Evolutionary conservation across 2,113 vertebrate species (phyloP).

Genomic region (Urocynchramus pylzowi): DNA sequence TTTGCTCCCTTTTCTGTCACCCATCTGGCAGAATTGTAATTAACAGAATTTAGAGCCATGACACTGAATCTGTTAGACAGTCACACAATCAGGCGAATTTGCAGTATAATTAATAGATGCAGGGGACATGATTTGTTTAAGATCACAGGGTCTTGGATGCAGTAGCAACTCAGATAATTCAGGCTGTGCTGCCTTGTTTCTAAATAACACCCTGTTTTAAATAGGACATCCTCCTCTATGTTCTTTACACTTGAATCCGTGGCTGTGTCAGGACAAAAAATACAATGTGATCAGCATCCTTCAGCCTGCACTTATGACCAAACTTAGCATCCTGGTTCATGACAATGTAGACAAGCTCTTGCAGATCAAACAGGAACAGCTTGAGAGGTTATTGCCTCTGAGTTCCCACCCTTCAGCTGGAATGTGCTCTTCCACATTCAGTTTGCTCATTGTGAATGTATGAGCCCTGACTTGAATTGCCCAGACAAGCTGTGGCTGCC

Average conservation of each 20-base stretch:
- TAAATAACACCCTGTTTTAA: background rate
- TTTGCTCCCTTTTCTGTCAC: background rate
- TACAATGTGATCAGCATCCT: background rate
- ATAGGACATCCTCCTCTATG: background rate
- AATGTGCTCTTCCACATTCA: background rate
- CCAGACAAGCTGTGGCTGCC: background rate
- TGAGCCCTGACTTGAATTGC: too few relatives aligned
- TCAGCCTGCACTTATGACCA: background rate
- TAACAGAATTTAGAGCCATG: background rate
- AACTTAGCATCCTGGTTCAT: background rate
- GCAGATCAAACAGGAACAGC: background rate
- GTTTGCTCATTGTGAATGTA: background rate
- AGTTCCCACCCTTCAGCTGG: background rate
- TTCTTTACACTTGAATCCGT: background rate
- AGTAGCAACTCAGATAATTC: background rate
- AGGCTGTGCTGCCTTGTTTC: background rate
- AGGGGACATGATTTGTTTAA: background rate
- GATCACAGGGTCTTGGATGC: background rate
- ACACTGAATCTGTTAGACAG: conserved; percentile 1
- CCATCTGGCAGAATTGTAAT: conserved; percentile 6
- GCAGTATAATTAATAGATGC: conserved; percentile 21
- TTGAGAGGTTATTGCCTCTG: background rate
- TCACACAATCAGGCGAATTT: background rate
- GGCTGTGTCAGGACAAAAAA: background rate
- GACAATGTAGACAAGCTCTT: background rate